Evolutionary conservation across 92 coral and sea anemone genomes (phyloP), one percentile per base, ranked within the genome.

Genomic region (Muricea muricata): DNA sequence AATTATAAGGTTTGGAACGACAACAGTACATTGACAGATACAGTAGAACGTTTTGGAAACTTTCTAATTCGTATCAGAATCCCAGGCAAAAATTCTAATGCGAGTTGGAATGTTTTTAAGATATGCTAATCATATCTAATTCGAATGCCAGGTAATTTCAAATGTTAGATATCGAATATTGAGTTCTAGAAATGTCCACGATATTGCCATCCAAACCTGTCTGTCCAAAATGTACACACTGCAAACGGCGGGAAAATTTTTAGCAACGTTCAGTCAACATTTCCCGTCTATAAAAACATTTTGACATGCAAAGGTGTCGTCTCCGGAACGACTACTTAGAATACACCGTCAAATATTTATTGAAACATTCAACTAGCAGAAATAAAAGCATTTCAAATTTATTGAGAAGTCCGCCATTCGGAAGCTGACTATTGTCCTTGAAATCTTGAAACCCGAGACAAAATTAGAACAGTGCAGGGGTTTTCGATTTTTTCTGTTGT

Each of bases 221-320:
- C 50, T 45, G 50, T 1, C 50, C 14, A 45, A 13, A 20, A 17
- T 52, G 60, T 52, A 52, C 60, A 52, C 20, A 17, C 20, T 17
- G 5, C 60, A 52, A 52, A 52, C 21, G 24, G 60, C 60, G 60
- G 24, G 60, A 52, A 20, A 6, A 2, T 29, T 63, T 29, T 29
- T 63, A 1, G 28, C 34, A 12, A 30, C 35, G 34, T 10, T 60
- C 35, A 12, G 33, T 60, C 68, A 25, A 60, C 68, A 30, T 60
- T 23, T 12, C 37, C 4, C 37, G 37, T 63, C 30, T 4, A 63
- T 26, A 28, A 63, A 63, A 28, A 60, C 60, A 52, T 60, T 30
- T 60, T 60, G 68, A 60, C 68, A 60, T n/a, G 68, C 68, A 30
- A 63, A 32, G 18, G 37, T 32, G 70, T 63, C 70, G 37, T 23